Percentiles rank a stretch among this genome's conserved stretches.
These are phyloP conservation scores for Sphenopsis melanotis DNA, from an alignment of 2,797 vertebrate genomes.

Conservation along the genomic window DNA sequence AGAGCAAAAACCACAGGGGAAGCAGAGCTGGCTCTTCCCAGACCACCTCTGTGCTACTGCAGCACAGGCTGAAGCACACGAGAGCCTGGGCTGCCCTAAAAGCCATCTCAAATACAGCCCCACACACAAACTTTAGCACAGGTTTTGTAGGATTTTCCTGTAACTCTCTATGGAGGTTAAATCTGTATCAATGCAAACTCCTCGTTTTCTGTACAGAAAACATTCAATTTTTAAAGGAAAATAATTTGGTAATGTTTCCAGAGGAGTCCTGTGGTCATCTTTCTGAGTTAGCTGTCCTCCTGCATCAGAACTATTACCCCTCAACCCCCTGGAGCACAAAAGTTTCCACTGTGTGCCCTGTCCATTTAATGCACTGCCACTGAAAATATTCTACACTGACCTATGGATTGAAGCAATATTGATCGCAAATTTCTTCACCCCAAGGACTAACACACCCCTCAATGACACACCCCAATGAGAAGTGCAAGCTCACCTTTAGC, in stretches of 20 bases:
- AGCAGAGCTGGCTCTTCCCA: neutral
- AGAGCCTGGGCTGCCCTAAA: neutral
- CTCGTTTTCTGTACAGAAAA: neutral
- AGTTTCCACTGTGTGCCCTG: neutral
- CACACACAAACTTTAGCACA: fast-evolving
- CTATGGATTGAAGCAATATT: neutral
- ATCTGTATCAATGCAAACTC: neutral
- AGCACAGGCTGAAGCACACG: fast-evolving
- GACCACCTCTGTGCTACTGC: neutral
- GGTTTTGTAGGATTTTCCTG: neutral
- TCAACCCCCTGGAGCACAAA: neutral
- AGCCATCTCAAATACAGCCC: neutral
- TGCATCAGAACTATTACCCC: neutral
- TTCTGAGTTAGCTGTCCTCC: neutral
- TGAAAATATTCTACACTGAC: neutral
- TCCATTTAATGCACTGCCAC: neutral
- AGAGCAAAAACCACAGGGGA: neutral
- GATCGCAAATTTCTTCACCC: neutral
- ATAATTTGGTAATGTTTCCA: neutral
- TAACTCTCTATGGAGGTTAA: neutral
- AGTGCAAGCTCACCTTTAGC: neutral
- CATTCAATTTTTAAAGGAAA: fast-evolving
- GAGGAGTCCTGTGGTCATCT: neutral
- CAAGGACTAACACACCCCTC: neutral
- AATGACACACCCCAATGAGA: neutral